Conservation (phyloP, 2,113 vertebrate species). For the Tragelaphus scriptus region DNA sequence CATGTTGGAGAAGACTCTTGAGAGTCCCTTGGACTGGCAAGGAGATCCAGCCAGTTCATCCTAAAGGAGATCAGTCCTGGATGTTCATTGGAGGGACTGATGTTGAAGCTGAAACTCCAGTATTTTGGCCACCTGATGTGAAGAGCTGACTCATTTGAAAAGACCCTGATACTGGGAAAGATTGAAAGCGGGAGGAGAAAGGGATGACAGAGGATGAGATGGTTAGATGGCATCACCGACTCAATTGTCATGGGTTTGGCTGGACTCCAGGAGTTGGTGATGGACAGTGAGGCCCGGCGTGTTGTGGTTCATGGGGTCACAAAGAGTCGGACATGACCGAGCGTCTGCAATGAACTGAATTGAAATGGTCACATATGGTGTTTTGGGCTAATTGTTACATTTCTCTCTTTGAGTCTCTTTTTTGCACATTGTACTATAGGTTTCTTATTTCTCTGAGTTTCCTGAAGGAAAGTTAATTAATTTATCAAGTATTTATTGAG, state of each 20-base stretch:
- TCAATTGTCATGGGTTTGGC: not conserved
- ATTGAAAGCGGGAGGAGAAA: not conserved
- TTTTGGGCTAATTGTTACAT: not conserved
- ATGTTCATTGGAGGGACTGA: not conserved
- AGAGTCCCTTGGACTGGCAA: not conserved
- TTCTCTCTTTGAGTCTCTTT: not conserved
- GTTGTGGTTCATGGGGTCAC: fast-evolving
- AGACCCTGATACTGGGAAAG: not conserved
- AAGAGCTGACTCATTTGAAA: not conserved
- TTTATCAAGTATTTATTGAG: not conserved
- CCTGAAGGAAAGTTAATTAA: not conserved
- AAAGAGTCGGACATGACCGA: fast-evolving
- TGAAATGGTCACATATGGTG: not conserved
- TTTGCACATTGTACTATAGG: not conserved
- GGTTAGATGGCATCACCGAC: not conserved
- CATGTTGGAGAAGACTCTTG: not conserved
- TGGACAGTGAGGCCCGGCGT: fast-evolving
- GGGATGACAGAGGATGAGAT: not conserved
- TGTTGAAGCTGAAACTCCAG: not conserved
- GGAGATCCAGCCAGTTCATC: not conserved
- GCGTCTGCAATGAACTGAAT: not conserved
- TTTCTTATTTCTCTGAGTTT: not conserved
- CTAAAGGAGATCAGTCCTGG: not conserved
- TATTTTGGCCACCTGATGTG: not conserved
- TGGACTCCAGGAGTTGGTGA: fast-evolving